Percentiles rank a stretch among this genome's conserved stretches.
Evolutionary conservation across 2,888 invertebrate genomes (phyloP).

Genomic region (Anthophora plumipes): DNA sequence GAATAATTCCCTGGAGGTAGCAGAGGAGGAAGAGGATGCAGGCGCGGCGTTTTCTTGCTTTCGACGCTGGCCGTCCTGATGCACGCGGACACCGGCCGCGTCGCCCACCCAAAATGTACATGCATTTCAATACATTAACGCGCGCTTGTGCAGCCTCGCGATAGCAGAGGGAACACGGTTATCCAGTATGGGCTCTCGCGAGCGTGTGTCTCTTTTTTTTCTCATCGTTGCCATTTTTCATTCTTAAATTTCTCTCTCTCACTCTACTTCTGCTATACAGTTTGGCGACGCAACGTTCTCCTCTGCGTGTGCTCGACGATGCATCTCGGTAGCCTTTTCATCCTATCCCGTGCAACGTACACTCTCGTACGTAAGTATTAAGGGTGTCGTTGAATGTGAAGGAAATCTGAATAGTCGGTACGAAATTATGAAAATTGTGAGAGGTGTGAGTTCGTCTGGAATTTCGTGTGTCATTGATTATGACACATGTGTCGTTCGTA

Average conservation of each 20-base stretch:
- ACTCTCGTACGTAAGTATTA: too few species aligned
- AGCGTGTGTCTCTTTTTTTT: too few species aligned
- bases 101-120: conserved; percentile 61
- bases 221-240: conserved; percentile 51
- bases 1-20: conserved; percentile 62
- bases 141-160: conserved; percentile 37
- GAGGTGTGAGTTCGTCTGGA: too few species aligned
- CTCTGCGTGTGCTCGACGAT: not conserved
- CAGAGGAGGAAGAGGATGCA: conserved; percentile 15
- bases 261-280: too few species aligned
- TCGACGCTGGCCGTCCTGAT: conserved; percentile 31
- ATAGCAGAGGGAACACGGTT: conserved; percentile 51
- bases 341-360: too few species aligned
- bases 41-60: conserved; percentile 44
- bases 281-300: not conserved
- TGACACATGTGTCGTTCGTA: too few species aligned
- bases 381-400: too few species aligned
- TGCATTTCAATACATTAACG: conserved; percentile 73
- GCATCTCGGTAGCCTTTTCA: not conserved
- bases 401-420: too few species aligned
- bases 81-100: conserved; percentile 25
- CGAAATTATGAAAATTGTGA: too few species aligned
- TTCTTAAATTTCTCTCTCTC: conserved; percentile 25
- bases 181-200: conserved; percentile 28
- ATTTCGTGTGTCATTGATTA: too few species aligned